Base-by-base conservation (phyloP, 1,140 invertebrate species). In the Leguminivora glycinivorella region DNA sequence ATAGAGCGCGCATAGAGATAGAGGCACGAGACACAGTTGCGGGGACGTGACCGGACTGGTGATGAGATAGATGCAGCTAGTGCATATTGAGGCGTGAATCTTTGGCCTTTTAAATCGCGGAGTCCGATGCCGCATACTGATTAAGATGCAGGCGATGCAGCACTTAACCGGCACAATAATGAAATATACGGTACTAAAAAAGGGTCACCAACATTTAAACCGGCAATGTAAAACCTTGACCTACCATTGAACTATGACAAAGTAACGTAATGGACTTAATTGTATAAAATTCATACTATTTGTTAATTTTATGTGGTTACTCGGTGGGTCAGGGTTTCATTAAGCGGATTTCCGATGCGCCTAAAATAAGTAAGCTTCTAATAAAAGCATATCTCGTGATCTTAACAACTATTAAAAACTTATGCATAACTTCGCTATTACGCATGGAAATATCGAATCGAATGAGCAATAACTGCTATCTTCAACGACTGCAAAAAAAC, bases 41-140 rank as follows among this genome's bases (percentile, higher is more conserved):
- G 26, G 56, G n/a, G 67, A 85, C 83, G 84, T 86, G 84, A 81
- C 74, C 66, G 25, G 76, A 81, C 75, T 84, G 25, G 66, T 56
- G 76, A 79, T 75, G 68, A 78, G 73, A n/a, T n/a, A n/a, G 38
- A 52, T 70, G 66, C 56, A 34, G 38, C 71, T 52, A 69, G 66
- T 31, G 73, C 78, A 81, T 77, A 82, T 80, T 78, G 76, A 77
- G 75, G 78, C 70, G 47, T 78, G 78, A 75, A 81, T 78, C 77
- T 75, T 60, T 67, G 52, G 74, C 47, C 74, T 73, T 75, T 78
- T 78, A 72, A 77, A 71, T 72, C 76, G 67, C 43, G 25, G 22
- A 24, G n/a, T 66, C 60, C 14, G 31, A 63, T 29, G 24, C 68
- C 47, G 60, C 26, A 69, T 63, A 58, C 69, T 43, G 22, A 40